Conservation (phyloP, 2,113 vertebrate species). For the Rhinolophus ferrumequinum region DNA sequence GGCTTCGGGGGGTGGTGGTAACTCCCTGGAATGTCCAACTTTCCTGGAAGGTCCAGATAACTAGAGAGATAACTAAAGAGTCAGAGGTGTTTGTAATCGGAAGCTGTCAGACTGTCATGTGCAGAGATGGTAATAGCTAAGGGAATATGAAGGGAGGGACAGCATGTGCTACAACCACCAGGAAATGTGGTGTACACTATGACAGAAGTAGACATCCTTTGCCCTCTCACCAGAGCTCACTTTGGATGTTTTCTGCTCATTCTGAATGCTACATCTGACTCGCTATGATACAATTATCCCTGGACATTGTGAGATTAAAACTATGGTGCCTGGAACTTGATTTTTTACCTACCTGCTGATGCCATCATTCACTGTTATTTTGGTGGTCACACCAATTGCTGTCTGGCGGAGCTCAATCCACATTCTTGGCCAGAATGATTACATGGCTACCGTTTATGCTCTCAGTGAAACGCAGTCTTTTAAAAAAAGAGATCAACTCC, state of each 20-base stretch:
- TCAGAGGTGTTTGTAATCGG: background rate
- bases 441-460: no score
- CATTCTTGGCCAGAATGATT: background rate
- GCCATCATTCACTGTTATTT: background rate
- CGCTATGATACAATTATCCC: background rate
- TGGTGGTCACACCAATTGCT: background rate
- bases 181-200: background rate
- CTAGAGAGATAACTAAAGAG: background rate
- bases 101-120: background rate
- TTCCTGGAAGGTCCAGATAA: background rate
- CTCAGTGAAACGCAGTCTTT: background rate
- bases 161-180: background rate
- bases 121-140: background rate
- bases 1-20: accelerated
- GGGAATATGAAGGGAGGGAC: accelerated
- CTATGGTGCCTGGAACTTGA: background rate
- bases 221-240: background rate
- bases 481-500: background rate
- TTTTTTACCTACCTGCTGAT: background rate
- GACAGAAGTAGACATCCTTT: background rate
- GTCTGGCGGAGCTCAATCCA: background rate
- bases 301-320: background rate
- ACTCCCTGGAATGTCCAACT: background rate
- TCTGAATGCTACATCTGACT: background rate
- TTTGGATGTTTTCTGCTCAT: background rate